Percentiles rank a stretch among this genome's conserved stretches.
These are phyloP conservation scores for Rallus limicola DNA, from an alignment of 2,113 vertebrate species.

Conservation along the genomic window DNA sequence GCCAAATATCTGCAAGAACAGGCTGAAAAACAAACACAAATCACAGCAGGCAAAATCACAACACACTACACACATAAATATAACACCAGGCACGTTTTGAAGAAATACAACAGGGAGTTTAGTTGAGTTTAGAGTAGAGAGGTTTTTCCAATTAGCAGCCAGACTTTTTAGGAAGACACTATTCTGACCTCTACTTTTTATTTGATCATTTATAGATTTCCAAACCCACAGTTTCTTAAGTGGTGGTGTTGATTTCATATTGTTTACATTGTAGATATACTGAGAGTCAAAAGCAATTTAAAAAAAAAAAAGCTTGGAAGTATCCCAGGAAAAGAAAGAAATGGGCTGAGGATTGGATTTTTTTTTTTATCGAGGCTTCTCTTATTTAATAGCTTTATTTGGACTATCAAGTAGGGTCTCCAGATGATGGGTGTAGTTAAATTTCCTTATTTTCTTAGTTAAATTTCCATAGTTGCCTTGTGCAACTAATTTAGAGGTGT, in stretches of 20 bases:
- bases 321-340: background rate
- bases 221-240: background rate
- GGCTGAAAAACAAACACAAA: constrained; percentile 52
- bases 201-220: constrained; percentile 3
- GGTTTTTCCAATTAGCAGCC: constrained; percentile 12
- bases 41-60: constrained; percentile 10
- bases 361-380: background rate
- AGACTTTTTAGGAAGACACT: background rate
- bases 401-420: background rate
- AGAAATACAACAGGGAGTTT: constrained; percentile 23
- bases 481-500: background rate
- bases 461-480: background rate
- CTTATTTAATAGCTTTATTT: background rate
- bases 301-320: background rate
- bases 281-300: background rate
- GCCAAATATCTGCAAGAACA: constrained; percentile 26
- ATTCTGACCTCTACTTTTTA: constrained; percentile 22
- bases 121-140: background rate
- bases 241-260: background rate
- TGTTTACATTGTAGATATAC: background rate
- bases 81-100: background rate
- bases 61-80: constrained; percentile 37
- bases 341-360: background rate
- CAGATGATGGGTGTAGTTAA: background rate
- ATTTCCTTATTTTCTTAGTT: background rate